phyloP scores from a whole-genome alignment of 2,888 invertebrate genomes.

The Clunio marinus region DNA sequence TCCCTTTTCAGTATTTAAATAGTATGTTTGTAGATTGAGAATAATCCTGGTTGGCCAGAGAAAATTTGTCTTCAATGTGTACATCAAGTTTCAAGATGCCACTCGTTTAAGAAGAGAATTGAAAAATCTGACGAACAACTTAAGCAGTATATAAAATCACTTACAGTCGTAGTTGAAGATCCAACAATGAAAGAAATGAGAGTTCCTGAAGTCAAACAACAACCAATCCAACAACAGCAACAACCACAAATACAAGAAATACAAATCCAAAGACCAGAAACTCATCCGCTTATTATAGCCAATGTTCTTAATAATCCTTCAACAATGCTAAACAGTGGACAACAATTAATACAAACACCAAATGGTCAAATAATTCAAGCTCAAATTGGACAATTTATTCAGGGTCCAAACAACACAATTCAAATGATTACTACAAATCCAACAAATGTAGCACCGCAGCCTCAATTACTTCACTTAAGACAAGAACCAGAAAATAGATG shows the following conservation, averaged over 20 bases:
- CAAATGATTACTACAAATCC: slow-evolving; percentile 31
- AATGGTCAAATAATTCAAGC: slow-evolving; percentile 49
- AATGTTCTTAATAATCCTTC: slow-evolving; percentile 44
- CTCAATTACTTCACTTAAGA: slow-evolving; percentile 44
- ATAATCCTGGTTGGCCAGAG: slow-evolving; percentile 58
- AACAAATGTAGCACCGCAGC: slow-evolving; percentile 34
- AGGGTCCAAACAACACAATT: slow-evolving; percentile 32
- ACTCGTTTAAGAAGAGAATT: slow-evolving; percentile 60
- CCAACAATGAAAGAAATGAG: slow-evolving; percentile 41
- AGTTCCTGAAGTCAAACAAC: slow-evolving; percentile 20
- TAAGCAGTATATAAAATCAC: slow-evolving; percentile 52
- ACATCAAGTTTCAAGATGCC: slow-evolving; percentile 61
- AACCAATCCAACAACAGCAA: slow-evolving; percentile 30
- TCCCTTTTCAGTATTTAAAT: neutral
- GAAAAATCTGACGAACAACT: slow-evolving; percentile 58
- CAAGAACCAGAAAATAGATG: slow-evolving; percentile 43
- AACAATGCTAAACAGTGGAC: slow-evolving; percentile 47
- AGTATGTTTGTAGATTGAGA: slow-evolving; percentile 51
- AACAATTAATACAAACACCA: slow-evolving; percentile 44
- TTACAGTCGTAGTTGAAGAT: slow-evolving; percentile 49
- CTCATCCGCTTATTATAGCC: slow-evolving; percentile 45
- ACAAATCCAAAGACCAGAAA: slow-evolving; percentile 29
- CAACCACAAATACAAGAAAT: slow-evolving; percentile 21
- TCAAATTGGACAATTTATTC: slow-evolving; percentile 47
- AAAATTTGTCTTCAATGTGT: slow-evolving; percentile 62